Conservation (phyloP, 2,888 invertebrate genomes). For the Coelogynopora nodosa region DNA sequence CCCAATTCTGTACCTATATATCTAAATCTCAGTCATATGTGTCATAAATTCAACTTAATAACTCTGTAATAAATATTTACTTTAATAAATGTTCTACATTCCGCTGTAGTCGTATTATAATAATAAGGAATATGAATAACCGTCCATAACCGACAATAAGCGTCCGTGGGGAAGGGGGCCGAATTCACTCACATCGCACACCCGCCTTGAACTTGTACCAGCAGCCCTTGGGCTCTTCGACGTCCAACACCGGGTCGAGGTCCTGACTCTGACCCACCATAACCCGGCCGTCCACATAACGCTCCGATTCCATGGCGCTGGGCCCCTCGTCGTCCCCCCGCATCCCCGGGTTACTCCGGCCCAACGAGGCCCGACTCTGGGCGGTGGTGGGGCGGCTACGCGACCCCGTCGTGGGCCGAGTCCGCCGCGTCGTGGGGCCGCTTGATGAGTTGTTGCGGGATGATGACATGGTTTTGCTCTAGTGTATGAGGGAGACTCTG, state of each 20-base stretch:
- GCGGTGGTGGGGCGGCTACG: not conserved
- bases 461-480: too few relatives aligned
- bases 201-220: conserved; percentile 54
- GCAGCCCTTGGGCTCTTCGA: conserved; percentile 50
- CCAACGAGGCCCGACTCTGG: not conserved
- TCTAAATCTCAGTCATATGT: too few relatives aligned
- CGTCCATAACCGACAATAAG: too few relatives aligned
- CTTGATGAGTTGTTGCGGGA: not conserved
- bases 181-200: conserved; percentile 57
- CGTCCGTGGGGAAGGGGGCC: conserved; percentile 67
- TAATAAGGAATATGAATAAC: too few relatives aligned
- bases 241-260: conserved; percentile 6
- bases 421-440: not conserved
- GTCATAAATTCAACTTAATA: too few relatives aligned
- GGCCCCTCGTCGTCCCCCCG: conserved; percentile 13
- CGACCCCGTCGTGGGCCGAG: not conserved
- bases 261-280: not conserved
- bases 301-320: conserved; percentile 25
- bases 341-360: not conserved
- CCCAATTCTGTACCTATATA: too few relatives aligned
- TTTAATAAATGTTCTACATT: too few relatives aligned
- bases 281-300: not conserved
- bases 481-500: too few relatives aligned
- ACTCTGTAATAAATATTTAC: too few relatives aligned
- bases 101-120: too few relatives aligned